phyloP scores from a whole-genome alignment of 2,888 invertebrate species.

The Thecophora atra region DNA sequence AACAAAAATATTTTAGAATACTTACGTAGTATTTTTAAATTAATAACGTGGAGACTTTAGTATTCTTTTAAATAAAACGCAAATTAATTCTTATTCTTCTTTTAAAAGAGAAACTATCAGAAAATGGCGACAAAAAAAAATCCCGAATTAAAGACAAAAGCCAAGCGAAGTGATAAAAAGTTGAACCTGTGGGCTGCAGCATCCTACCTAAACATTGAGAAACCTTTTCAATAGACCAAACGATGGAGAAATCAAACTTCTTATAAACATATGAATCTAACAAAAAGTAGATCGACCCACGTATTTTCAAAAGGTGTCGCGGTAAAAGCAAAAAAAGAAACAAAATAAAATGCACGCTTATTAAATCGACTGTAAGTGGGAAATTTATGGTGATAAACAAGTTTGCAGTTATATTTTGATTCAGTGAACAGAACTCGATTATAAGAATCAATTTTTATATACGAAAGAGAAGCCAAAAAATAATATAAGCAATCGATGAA shows the following conservation, averaged over 20 bases:
- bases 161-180: slow-evolving; percentile 10
- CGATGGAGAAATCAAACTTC: neutral
- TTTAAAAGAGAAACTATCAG: no score
- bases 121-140: no score
- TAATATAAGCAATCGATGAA: neutral
- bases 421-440: neutral
- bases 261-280: slow-evolving; percentile 18
- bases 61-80: no score
- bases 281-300: slow-evolving; percentile 46
- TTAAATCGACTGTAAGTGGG: slow-evolving; percentile 3
- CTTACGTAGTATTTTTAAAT: no score
- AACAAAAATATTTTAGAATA: no score
- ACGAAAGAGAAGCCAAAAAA: neutral
- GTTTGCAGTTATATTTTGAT: slow-evolving; percentile 1
- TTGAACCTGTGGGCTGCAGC: slow-evolving; percentile 19
- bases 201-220: slow-evolving; percentile 1
- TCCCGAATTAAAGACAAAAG: neutral
- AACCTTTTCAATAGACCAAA: no score
- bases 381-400: slow-evolving; percentile 25
- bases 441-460: slow-evolving; percentile 8
- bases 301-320: slow-evolving; percentile 1
- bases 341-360: neutral
- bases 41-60: no score
- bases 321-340: neutral
- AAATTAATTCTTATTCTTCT: no score